Percentiles rank a stretch among this genome's conserved stretches.
Conservation (phyloP, 2,797 vertebrate genomes). For the Sebastes oblongus region DNA sequence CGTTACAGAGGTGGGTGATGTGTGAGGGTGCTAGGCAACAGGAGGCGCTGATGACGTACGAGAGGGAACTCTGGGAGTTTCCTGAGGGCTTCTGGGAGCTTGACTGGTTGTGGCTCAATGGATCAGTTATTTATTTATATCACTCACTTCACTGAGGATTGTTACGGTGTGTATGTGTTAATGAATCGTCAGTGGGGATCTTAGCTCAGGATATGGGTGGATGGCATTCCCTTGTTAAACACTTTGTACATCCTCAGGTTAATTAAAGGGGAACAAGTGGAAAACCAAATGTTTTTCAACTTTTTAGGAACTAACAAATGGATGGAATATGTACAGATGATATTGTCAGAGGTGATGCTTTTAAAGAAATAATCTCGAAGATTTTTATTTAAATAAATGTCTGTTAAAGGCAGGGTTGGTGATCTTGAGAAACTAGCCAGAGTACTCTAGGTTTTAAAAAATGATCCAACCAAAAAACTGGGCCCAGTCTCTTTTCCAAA, state of each 20-base stretch:
- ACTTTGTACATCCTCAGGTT: constrained; percentile 1
- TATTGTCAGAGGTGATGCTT: background rate
- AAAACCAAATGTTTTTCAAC: background rate
- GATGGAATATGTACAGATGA: background rate
- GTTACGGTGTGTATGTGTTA: background rate
- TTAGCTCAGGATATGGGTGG: constrained; percentile 26
- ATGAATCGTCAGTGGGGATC: constrained; percentile 28
- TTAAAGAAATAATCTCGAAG: background rate
- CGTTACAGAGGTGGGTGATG: constrained; percentile 47
- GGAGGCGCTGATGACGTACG: constrained; percentile 68
- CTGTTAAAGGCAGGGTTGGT: background rate
- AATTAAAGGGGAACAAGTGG: constrained; percentile 19
- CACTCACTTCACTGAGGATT: background rate
- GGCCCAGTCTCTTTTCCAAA: too few relatives aligned
- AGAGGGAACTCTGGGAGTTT: constrained; percentile 75
- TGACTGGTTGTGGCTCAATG: constrained; percentile 50
- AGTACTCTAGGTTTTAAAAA: too few relatives aligned
- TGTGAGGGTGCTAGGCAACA: constrained; percentile 78
- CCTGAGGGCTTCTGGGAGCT: constrained; percentile 67
- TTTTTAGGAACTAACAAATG: background rate
- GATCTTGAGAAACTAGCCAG: too few relatives aligned
- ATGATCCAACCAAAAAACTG: too few relatives aligned
- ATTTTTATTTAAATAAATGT: background rate
- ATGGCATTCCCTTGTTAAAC: constrained; percentile 28
- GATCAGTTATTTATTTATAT: constrained; percentile 66